A percentile compares a stretch with the other conserved stretches of the same genome.
These are phyloP conservation scores for Arothron firmamentum DNA, from an alignment of 2,113 vertebrate genomes.

Conservation along the genomic window DNA sequence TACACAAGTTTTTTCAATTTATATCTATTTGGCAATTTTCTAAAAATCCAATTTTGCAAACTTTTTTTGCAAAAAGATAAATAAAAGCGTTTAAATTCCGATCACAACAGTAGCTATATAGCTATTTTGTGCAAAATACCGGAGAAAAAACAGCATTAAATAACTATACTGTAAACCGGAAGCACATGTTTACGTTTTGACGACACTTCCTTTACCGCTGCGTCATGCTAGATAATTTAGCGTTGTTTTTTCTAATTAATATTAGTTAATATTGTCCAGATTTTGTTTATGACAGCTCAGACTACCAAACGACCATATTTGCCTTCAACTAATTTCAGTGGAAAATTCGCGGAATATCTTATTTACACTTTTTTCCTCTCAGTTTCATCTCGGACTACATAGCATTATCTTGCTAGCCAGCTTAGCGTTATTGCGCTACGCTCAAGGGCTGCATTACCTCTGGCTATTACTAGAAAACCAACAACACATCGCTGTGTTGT, in stretches of 20 bases:
- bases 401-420: constrained; percentile 9
- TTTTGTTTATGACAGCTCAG: neutral
- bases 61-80: no score
- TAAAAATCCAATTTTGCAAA: no score
- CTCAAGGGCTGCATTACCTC: neutral
- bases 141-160: neutral
- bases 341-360: neutral
- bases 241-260: neutral
- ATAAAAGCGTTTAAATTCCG: no score
- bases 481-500: neutral
- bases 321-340: rapidly evolving
- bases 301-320: rapidly evolving
- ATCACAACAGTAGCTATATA: no score
- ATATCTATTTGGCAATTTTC: no score
- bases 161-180: constrained; percentile 15
- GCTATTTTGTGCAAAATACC: neutral
- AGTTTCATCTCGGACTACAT: neutral
- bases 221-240: constrained; percentile 16
- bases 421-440: constrained; percentile 18
- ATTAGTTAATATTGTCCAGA: neutral
- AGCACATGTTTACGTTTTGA: constrained; percentile 12
- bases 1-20: no score
- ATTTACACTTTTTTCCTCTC: neutral
- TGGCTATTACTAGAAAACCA: neutral
- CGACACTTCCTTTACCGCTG: constrained; percentile 49